phyloP scores from a whole-genome alignment of 2,113 vertebrate genomes.

The Grammomys surdaster region DNA sequence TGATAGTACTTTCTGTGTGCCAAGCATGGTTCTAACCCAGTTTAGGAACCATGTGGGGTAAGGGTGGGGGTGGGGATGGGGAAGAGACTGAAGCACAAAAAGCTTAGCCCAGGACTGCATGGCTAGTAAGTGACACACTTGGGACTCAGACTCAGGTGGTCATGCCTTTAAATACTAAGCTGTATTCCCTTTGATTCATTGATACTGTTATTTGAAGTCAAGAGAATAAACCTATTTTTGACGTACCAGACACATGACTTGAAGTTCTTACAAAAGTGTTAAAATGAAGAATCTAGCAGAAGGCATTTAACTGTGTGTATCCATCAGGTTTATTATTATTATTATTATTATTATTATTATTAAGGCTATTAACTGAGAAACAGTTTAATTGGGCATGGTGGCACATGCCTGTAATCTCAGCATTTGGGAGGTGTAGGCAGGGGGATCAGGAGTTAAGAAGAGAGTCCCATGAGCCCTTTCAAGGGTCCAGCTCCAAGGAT shows the following conservation, averaged over 20 bases:
- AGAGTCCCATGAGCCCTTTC: not conserved
- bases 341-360: not conserved
- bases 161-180: not conserved
- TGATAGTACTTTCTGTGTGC: not conserved
- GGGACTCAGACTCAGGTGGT: not conserved
- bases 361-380: not conserved
- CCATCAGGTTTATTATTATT: not conserved
- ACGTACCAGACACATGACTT: not conserved
- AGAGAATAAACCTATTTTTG: not conserved
- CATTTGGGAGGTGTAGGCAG: not conserved
- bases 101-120: not conserved
- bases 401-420: not conserved
- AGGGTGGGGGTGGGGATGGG: too few species aligned
- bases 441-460: not conserved
- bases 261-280: not conserved
- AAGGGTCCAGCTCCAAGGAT: not conserved
- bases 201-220: slow-evolving; percentile 29
- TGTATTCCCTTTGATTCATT: slow-evolving; percentile 2
- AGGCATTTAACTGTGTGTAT: not conserved
- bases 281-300: not conserved
- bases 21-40: not conserved
- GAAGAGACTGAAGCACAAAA: not conserved
- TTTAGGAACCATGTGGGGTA: not conserved
- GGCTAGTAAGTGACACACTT: not conserved
- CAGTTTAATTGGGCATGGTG: not conserved